Conservation (phyloP, 2,888 invertebrate genomes). For the Pseudanteris insignis region DNA sequence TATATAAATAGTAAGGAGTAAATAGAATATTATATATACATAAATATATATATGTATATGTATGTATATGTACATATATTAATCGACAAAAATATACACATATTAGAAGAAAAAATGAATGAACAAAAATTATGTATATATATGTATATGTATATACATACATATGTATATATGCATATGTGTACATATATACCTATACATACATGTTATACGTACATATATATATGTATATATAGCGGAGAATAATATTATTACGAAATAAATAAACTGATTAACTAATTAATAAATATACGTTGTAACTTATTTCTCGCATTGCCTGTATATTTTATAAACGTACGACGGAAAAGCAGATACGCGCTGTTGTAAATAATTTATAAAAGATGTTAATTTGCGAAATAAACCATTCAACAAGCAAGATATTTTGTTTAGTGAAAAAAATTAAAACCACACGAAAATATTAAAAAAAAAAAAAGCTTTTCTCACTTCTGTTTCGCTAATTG, state of each 20-base stretch:
- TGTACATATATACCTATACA: slow-evolving; percentile 18
- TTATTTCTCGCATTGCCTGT: slow-evolving; percentile 41
- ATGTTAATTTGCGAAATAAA: slow-evolving; percentile 41
- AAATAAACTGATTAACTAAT: slow-evolving; percentile 66
- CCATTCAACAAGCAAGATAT: slow-evolving; percentile 24
- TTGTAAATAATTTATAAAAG: slow-evolving; percentile 38
- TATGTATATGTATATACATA: slow-evolving; percentile 26
- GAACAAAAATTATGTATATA: no score
- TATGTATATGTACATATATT: slow-evolving; percentile 23
- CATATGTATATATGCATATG: slow-evolving; percentile 16
- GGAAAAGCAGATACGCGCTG: slow-evolving; percentile 12
- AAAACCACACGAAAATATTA: no score
- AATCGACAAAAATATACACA: no score
- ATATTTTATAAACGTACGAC: slow-evolving; percentile 29
- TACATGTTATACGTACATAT: slow-evolving; percentile 36
- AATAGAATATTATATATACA: slow-evolving; percentile 57
- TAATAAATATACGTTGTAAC: slow-evolving; percentile 53
- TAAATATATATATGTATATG: slow-evolving; percentile 49
- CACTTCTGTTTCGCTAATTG: slow-evolving; percentile 26
- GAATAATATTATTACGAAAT: slow-evolving; percentile 64
- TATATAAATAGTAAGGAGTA: slow-evolving; percentile 58
- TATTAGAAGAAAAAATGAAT: no score
- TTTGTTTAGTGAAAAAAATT: slow-evolving; percentile 19
- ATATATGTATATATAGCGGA: slow-evolving; percentile 59
- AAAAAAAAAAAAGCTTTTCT: slow-evolving; percentile 23